phyloP scores from a whole-genome alignment of 2,888 invertebrate species.

The Apamea anceps region DNA sequence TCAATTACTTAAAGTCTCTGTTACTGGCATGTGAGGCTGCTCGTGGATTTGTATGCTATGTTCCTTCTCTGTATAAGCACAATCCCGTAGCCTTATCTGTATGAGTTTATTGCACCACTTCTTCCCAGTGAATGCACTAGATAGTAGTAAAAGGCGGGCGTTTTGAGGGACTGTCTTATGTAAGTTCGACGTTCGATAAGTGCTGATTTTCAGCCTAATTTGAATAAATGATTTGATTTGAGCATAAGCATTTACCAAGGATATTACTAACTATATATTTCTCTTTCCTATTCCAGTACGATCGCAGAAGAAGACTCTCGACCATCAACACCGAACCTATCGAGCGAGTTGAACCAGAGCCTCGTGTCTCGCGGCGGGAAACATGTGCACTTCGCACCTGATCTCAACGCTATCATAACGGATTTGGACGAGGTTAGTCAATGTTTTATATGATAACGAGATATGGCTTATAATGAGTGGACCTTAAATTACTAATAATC shows the following conservation, averaged over 20 bases:
- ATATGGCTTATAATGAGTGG: not conserved
- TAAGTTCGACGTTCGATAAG: too few species aligned
- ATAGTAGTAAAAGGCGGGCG: too few species aligned
- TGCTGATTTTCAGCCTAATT: too few species aligned
- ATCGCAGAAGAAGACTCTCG: constrained; percentile 74
- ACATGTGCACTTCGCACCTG: constrained; percentile 93
- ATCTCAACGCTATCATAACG: constrained; percentile 90
- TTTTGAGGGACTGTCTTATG: too few species aligned
- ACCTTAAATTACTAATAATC: not conserved
- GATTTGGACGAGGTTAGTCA: constrained; percentile 88
- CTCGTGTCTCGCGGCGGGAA: constrained; percentile 79
- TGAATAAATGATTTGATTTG: too few species aligned
- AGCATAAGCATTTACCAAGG: not conserved
- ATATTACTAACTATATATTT: not conserved
- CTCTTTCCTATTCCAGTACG: constrained; percentile 59
- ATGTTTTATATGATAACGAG: not conserved
- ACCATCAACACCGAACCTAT: constrained; percentile 71
- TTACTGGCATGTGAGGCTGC: not conserved
- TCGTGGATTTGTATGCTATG: not conserved
- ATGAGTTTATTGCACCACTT: too few species aligned
- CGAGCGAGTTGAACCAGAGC: constrained; percentile 75
- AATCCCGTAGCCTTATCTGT: too few species aligned
- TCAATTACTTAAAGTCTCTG: not conserved
- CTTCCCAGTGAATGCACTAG: too few species aligned
- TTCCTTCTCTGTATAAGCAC: not conserved